Base-by-base conservation (phyloP, 2,888 invertebrate genomes). In the Heliconius cydno region DNA sequence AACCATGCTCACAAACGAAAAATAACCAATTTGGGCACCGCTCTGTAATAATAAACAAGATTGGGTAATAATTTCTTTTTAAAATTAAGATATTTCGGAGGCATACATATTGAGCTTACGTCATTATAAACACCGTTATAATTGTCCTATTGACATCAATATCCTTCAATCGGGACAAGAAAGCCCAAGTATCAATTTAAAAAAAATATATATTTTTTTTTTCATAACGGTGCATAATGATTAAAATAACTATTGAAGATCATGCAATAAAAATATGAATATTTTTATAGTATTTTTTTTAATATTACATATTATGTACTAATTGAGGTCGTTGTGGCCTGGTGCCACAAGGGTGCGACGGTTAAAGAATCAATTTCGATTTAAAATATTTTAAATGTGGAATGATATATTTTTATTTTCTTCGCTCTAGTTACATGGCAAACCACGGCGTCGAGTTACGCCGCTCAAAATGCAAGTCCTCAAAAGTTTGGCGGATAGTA, bases 1-100 rank as follows among this genome's bases (percentile, higher is more conserved):
- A 76, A 30, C 22, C 38, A 41, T 71, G 74, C 74, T 67, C 68
- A 72, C 76, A 52, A 52, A 65, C 63, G 28, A 73, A 67, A 79
- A 76, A 77, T 82, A 25, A 77, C 38, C 75, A 72, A 77, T 79
- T 82, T 76, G 77, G 70, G 52, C 57, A 70, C 79, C 79, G 79
- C 78, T 76, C 77, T 82, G 80, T 81, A 79, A 81, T 81, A 79
- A 81, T 79, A 73, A 79, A 52, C 66, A 72, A 57, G 78, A 41
- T 77, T 76, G 77, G 77, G 57, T 75, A 78, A 79, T 71, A 73
- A 76, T 82, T 80, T 46, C 66, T 65, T 78, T n/a, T 76, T 28
- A 79, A 72, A 82, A 82, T 81, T 73, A 79, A 81, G 82, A 78
- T 72, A 65, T 82, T 82, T 70, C 60, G 66, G 71, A 68, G 70